Evolutionary conservation across 2,888 invertebrate genomes (phyloP), one percentile per base, ranked within the genome.

Genomic region (Lymantria monacha): DNA sequence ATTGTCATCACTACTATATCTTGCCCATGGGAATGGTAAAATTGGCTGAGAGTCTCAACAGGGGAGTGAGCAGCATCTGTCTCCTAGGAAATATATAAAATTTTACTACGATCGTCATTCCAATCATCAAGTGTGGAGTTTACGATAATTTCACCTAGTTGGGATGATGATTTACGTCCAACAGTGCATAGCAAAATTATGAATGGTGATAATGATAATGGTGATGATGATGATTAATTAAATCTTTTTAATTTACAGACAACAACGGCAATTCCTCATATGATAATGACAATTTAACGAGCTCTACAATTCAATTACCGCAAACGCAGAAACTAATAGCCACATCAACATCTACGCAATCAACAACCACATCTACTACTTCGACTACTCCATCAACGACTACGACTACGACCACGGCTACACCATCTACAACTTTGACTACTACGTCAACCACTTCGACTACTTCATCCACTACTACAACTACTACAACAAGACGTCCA

Each of bases 271-370:
- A 38, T n/a, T n/a, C 38, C 1, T 7, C 9, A 3, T 7, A 33
- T 38, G 38, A 38, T 38, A n/a, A 1, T n/a, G 38, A 38, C 8
- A 12, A 38, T 38, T 9, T 15, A 5, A 22, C 41, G 3, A 38
- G 14, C 12, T 42, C 50, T 0, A 33, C 65, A 14, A 46, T 44
- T 15, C 53, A 64, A 7, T 51, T 54, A 30, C 80, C 81, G 1
- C 79, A 76, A 59, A 81, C 79, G 0, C 73, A 80, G 49, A 81
- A 80, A 59, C 64, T 78, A 22, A 64, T 83, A 14, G 73, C 73
- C 1, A 66, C 70, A 48, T 68, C 70, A 30, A 44, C 51, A 44
- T 48, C 58, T 5, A 55, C 58, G 12, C 62, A 14, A 7, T n/a
- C 51, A 14, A 13, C 48, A 12, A 42, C 42, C 7, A 42, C 47